Evolutionary conservation across 2,797 vertebrate species (phyloP), one percentile per base, ranked within the genome.

Genomic region (Syngnathus rostellatus): DNA sequence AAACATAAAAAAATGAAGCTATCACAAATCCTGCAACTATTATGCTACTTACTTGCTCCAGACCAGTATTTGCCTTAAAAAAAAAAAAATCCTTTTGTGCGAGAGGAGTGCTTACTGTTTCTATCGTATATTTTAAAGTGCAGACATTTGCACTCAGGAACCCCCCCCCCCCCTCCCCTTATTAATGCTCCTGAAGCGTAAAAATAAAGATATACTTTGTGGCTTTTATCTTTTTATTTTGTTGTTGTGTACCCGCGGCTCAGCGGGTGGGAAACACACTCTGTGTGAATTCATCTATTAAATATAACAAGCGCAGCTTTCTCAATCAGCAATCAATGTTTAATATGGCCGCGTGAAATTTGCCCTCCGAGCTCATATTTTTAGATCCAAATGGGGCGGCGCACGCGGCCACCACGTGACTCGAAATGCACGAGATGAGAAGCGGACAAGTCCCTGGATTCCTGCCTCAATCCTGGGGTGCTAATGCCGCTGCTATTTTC

Each of bases 401-500:
- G 78, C n/a, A n/a, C n/a, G n/a, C 51, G 43, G 65, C 67, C 80
- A 67, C 75, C 2, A 69, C 80, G 46, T 81, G 85, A 66, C 81
- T 83, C 73, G 75, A 82, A 85, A 84, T 81, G 77, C 73, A 74
- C 45, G 61, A 53, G 74, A 85, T 80, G 85, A 85, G 82, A 85
- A 82, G 78, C 80, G 65, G 68, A 71, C 66, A 86, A 79, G 75
- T 89, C 83, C 73, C 87, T 80, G 81, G 86, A 87, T 89, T 80
- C 71, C 77, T 69, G 73, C 70, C 68, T 75, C 67, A 68, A 83
- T 66, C 76, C 72, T 73, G 72, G 63, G 40, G 59, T 71, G 67
- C 73, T 86, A 86, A 87, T 84, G 80, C 83, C 71, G 77, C 60
- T 74, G 76, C 83, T 86, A 86, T 89, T 90, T 89, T 86, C 85